Base-by-base conservation (phyloP, 1,140 invertebrate species). In the Tetramorium parvispinum region DNA sequence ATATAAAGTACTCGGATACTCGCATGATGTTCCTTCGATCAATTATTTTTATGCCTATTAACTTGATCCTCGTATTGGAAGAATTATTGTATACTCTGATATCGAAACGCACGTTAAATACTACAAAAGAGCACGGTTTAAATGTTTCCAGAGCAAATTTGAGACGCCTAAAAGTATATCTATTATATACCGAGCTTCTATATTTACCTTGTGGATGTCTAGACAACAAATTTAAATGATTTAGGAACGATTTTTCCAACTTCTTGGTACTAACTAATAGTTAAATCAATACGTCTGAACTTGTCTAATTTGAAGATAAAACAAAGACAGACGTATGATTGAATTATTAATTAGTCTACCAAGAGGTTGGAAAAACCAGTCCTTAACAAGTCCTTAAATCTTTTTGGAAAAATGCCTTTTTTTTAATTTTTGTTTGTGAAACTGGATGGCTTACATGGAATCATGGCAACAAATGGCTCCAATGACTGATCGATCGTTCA, bases 1-100 rank as follows among this genome's bases (percentile, higher is more conserved):
- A 87, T 32, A 3, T 90, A 86, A 55, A 66, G 24, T 16, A 75
- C 85, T 55, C 3, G 24, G 81, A 13, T 65, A n/a, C 49, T 61
- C 76, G 61, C 27, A n/a, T 40, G 21, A 51, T 59, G 46, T 37
- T 53, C 51, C 27, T n/a, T 53, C 18, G 24, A 37, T n/a, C 61
- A 10, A 57, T 83, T 61, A 53, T 61, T 59, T 46, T 70, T 68
- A 24, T 43, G 32, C 3, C 24, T 61, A 43, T 85, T 37, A 51
- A 27, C 27, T 78, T 51, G 2, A 43, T 27, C 49, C 53, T 59
- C n/a, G 51, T 16, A 37, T 21, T 27, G 51, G 37, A 65, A 70
- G 32, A 75, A 51, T 76, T 13, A 6, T 7, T 27, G 32, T 16
- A 40, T 77, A 24, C n/a, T 51, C 21, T 3, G 46, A 53, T 3